Evolutionary conservation across 2,797 vertebrate genomes (phyloP).

Genomic region (Coendou prehensilis): DNA sequence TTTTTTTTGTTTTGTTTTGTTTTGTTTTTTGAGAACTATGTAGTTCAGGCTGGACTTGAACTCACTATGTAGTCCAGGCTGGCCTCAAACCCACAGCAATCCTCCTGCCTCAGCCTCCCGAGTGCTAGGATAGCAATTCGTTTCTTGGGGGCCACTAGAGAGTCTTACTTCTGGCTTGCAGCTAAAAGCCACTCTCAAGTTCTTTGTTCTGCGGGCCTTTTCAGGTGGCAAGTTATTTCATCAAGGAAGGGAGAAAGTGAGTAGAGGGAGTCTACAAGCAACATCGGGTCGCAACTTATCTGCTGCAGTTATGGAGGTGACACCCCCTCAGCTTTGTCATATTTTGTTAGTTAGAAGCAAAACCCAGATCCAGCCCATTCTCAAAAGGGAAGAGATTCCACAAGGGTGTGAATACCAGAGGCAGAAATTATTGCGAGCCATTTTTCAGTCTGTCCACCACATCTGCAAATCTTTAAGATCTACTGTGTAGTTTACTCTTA

Average conservation of each 20-base stretch:
- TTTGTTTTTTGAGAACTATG: too few species aligned
- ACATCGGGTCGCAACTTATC: neutral
- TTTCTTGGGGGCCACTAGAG: neutral
- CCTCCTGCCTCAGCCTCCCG: too few species aligned
- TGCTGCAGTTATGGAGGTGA: neutral
- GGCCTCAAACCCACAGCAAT: too few species aligned
- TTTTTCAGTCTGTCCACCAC: neutral
- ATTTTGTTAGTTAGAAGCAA: neutral
- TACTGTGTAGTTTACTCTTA: neutral
- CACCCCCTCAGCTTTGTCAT: neutral
- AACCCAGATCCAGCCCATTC: neutral
- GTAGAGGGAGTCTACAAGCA: neutral
- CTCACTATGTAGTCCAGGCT: too few species aligned
- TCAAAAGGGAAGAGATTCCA: neutral
- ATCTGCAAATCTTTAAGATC: neutral
- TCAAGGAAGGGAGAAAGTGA: neutral
- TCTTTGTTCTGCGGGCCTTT: neutral
- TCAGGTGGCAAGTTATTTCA: neutral
- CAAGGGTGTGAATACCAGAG: neutral
- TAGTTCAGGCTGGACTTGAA: too few species aligned
- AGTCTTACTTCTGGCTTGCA: neutral
- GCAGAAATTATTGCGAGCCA: neutral
- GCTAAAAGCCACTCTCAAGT: neutral
- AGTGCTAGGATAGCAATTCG: neutral
- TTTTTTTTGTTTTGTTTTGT: too few species aligned